Evolutionary conservation across 2,888 invertebrate species (phyloP), one percentile per base, ranked within the genome.

Genomic region (Eledona agricola): DNA sequence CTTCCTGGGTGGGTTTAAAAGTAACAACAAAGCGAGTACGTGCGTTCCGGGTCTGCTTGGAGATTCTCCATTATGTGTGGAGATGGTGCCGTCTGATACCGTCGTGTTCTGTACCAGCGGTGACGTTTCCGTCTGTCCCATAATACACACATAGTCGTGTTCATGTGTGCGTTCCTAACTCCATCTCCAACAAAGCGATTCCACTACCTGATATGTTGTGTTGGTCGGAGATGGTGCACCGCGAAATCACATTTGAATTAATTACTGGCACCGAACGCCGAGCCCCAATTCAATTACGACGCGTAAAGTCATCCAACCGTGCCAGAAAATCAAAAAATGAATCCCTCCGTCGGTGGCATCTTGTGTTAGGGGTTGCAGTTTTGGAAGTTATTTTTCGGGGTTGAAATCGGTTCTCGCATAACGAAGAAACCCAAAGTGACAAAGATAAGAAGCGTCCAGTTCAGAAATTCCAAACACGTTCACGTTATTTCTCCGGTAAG

Each of bases 1-100:
- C 73, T 73, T 74, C 73, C 74, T 74, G 74, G 74, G 74, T 73
- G 70, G 70, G 69, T 71, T 62, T 59, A 66, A 61, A 62, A 59
- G 62, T 59, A 60, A 56, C 60, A 70, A 71, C 70, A 73, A 72
- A 71, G 71, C 66, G 62, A 57, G 71, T 72, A 75, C 75, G 75
- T 75, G 75, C 72, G 71, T 72, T 70, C 67, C 66, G 69, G 69
- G 65, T 64, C 64, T 64, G 64, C 67, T 64, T 60, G 70, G 70
- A 73, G 74, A 73, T 74, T 74, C 72, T 64, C 71, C 66, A 60
- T 65, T 66, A 59, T 58, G 50, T 56, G 50, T 51, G 49, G 50
- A 51, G 57, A 72, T 72, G 70, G 67, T 70, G 69, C 66, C 62
- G 67, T 65, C 60, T 66, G 70, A 72, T 72, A 71, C 62, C 55